A percentile compares a stretch with the other conserved stretches of the same genome.
Conservation (phyloP, 92 coral and sea anemone genomes). For the Pocillopora meandrina region DNA sequence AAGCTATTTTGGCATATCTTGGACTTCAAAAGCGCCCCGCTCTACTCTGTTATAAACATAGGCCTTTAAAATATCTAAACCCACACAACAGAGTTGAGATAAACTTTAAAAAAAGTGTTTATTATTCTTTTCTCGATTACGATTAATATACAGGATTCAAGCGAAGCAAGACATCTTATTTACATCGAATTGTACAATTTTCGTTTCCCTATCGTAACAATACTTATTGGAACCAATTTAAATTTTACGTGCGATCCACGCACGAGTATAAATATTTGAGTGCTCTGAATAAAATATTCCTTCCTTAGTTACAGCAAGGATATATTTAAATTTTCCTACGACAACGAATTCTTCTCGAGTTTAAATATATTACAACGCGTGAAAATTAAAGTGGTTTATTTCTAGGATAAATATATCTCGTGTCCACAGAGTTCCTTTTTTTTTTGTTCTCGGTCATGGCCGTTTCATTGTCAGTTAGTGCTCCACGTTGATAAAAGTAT, state of each 20-base stretch:
- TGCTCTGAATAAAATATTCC: slow-evolving; percentile 45
- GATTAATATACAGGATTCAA: slow-evolving; percentile 54
- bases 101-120: slow-evolving; percentile 49
- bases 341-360: slow-evolving; percentile 30
- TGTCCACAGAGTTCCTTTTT: slow-evolving; percentile 16
- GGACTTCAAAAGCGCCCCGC: slow-evolving; percentile 45
- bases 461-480: slow-evolving; percentile 48
- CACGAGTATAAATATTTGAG: slow-evolving; percentile 52
- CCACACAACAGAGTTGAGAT: slow-evolving; percentile 36
- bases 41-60: slow-evolving; percentile 26
- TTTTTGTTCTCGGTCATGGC: slow-evolving; percentile 2
- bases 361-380: slow-evolving; percentile 22
- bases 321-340: slow-evolving; percentile 28
- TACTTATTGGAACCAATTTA: slow-evolving; percentile 11
- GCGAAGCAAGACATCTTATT: slow-evolving; percentile 45
- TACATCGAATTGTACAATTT: slow-evolving; percentile 48
- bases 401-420: slow-evolving; percentile 24
- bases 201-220: slow-evolving; percentile 11
- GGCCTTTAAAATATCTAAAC: slow-evolving; percentile 21
- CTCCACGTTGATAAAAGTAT: slow-evolving; percentile 83
- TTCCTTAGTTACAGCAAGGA: slow-evolving; percentile 32
- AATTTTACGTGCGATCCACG: slow-evolving; percentile 56
- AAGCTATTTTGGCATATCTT: slow-evolving; percentile 44
- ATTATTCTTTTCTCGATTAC: slow-evolving; percentile 44
- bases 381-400: slow-evolving; percentile 32